Percentiles rank a stretch among this genome's conserved stretches.
These are phyloP conservation scores for Panagrolaimus sp. DNA, from an alignment of 1,140 invertebrate genomes.

Conservation along the genomic window DNA sequence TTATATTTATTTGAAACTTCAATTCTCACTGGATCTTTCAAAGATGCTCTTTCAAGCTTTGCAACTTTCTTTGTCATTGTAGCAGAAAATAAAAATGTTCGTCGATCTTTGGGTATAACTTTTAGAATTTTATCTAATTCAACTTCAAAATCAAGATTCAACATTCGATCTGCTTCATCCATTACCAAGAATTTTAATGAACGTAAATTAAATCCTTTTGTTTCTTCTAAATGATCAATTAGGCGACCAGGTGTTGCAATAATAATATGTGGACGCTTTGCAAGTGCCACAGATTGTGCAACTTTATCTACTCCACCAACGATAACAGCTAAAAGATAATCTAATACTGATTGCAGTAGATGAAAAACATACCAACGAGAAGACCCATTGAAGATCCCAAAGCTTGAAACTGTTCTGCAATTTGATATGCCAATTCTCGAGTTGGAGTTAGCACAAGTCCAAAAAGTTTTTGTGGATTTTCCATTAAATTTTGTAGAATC, in stretches of 20 bases:
- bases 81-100: constrained; percentile 85
- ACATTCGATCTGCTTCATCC: constrained; percentile 89
- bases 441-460: constrained; percentile 90
- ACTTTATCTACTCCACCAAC: constrained; percentile 98
- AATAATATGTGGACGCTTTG: constrained; percentile 89
- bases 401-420: constrained; percentile 85
- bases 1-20: constrained; percentile 84
- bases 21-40: constrained; percentile 81
- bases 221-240: constrained; percentile 83
- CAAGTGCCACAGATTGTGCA: constrained; percentile 77
- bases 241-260: constrained; percentile 84
- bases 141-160: constrained; percentile 92
- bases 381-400: constrained; percentile 79
- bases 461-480: constrained; percentile 86
- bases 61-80: constrained; percentile 97
- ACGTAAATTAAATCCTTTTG: constrained; percentile 83
- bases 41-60: constrained; percentile 86
- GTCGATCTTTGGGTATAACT: constrained; percentile 78
- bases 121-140: constrained; percentile 91
- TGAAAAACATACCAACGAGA: constrained; percentile 72
- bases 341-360: too few species aligned
- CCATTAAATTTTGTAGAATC: constrained; percentile 80
- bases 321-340: constrained; percentile 70
- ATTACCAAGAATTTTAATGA: constrained; percentile 84
- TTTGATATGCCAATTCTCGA: constrained; percentile 88